Evolutionary conservation across 1,140 invertebrate species (phyloP).

Genomic region (Drosophila micromelanica): DNA sequence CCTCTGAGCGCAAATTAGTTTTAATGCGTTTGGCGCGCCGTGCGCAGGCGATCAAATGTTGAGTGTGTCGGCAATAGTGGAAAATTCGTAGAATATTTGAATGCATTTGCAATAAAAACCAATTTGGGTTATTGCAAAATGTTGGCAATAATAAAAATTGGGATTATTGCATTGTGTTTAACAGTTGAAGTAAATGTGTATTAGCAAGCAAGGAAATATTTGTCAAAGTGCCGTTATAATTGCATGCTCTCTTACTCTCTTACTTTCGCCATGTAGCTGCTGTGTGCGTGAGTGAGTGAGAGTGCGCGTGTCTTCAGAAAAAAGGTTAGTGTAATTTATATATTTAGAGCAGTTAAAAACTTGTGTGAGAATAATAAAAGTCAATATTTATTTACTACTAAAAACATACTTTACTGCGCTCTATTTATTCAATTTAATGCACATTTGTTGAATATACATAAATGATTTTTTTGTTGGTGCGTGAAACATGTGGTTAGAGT

Average conservation of each 20-base stretch:
- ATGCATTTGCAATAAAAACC: constrained; percentile 13
- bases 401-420: background rate
- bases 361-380: background rate
- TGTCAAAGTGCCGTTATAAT: constrained; percentile 1
- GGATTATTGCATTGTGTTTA: constrained; percentile 7
- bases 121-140: constrained; percentile 13
- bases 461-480: too few species aligned
- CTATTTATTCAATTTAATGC: too few species aligned
- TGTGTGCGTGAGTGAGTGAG: background rate
- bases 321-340: background rate
- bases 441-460: too few species aligned
- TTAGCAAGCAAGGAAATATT: background rate
- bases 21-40: background rate
- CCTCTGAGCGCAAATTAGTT: background rate
- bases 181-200: background rate
- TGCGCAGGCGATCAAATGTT: constrained; percentile 1
- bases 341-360: background rate
- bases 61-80: background rate
- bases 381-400: too few species aligned
- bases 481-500: background rate
- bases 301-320: too few species aligned
- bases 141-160: constrained; percentile 8
- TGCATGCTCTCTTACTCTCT: background rate
- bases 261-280: background rate
- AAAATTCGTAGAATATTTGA: background rate